A percentile compares a stretch with the other conserved stretches of the same genome.
These are phyloP conservation scores for Frankliniella fusca DNA, from an alignment of 2,888 invertebrate species.

Conservation along the genomic window DNA sequence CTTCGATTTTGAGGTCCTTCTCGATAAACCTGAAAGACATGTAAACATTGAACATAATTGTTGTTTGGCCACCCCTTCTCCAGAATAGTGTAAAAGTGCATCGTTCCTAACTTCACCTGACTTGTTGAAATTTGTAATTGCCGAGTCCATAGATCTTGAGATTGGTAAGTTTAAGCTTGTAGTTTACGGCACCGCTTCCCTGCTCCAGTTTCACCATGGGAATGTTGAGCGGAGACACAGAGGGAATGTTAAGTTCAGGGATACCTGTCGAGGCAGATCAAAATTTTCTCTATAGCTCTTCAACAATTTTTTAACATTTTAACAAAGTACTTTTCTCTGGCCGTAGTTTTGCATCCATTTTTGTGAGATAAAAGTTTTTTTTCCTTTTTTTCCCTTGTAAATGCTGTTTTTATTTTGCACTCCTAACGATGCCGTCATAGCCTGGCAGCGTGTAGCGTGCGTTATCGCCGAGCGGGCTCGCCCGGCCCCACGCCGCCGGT, in stretches of 20 bases:
- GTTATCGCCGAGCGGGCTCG: too few relatives aligned
- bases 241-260: slow-evolving; percentile 63
- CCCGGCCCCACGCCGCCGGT: too few relatives aligned
- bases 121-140: slow-evolving; percentile 52
- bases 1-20: slow-evolving; percentile 37
- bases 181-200: slow-evolving; percentile 53
- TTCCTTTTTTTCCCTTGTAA: too few relatives aligned
- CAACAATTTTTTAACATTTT: too few relatives aligned
- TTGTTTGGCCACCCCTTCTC: not conserved
- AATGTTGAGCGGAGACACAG: slow-evolving; percentile 60
- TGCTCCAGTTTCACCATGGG: slow-evolving; percentile 51
- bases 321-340: too few relatives aligned
- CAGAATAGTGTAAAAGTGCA: not conserved
- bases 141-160: slow-evolving; percentile 51
- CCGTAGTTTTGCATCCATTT: too few relatives aligned
- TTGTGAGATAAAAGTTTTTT: too few relatives aligned
- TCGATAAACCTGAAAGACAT: slow-evolving; percentile 34
- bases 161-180: slow-evolving; percentile 54
- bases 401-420: too few relatives aligned
- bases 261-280: slow-evolving; percentile 51
- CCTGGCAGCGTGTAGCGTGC: too few relatives aligned
- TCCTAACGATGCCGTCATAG: too few relatives aligned
- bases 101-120: slow-evolving; percentile 49
- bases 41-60: not conserved
- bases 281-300: too few relatives aligned